Evolutionary conservation across 2,113 vertebrate genomes (phyloP), one percentile per base, ranked within the genome.

Genomic region (Lepus europaeus): DNA sequence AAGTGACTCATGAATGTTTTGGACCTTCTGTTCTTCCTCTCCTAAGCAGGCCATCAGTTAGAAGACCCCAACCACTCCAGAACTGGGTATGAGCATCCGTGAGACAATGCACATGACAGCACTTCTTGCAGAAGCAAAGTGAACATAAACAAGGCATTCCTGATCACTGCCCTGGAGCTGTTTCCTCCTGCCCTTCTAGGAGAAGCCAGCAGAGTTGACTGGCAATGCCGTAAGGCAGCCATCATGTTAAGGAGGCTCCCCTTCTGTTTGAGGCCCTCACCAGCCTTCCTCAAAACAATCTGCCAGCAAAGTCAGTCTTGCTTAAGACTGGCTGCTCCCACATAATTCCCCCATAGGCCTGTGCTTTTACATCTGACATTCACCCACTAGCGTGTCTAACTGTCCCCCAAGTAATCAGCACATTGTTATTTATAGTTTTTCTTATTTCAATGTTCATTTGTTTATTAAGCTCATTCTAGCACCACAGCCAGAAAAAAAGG

Each of bases 81-180:
- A 2, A 68, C 81, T 33, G 59, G 20, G 51, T 64, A 74, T 29
- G 61, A 87, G 78, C n/a, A 84, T 63, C 20, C 22, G 20, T 22
- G 12, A 94, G 20, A 85, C 13, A 33, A 88, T n/a, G 22, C 70
- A 64, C 27, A 9, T 51, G 61, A 91, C 16, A 85, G 53, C 8
- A 64, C 20, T 63, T 80, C 73, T 85, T 36, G 25, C 64, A 93
- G 51, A 91, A 69, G 59, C 45, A 70, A 85, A 61, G 74, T 27
- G n/a, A 72, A 82, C 51, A 70, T 20, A 82, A 95, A 87, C 5
- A 83, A 92, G 23, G 33, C 66, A 63, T 39, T 77, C 73, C 53
- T 68, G 74, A 76, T 66, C 29, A 51, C 19, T 51, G 25, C 25
- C 79, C 16, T 80, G 20, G 31, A 45, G 49, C 45, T 53, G 86